A percentile compares a stretch with the other conserved stretches of the same genome.
Evolutionary conservation across 2,113 vertebrate species (phyloP).

Genomic region (Australoheros scitulus): DNA sequence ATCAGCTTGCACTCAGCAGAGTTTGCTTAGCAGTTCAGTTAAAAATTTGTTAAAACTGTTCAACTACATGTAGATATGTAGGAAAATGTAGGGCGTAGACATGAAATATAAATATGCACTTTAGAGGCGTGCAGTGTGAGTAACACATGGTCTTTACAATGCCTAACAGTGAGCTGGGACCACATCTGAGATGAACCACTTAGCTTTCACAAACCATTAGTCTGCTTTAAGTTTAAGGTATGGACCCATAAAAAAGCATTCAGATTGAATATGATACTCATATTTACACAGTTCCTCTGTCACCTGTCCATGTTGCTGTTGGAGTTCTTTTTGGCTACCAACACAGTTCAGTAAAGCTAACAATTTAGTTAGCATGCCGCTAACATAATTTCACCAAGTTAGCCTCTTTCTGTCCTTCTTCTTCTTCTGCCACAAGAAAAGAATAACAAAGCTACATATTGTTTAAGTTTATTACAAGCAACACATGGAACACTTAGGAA

Average conservation of each 20-base stretch:
- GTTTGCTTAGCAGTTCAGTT: background rate
- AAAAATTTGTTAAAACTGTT: background rate
- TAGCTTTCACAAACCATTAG: background rate
- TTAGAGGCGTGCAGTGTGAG: background rate
- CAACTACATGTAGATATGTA: background rate
- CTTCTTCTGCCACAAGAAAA: background rate
- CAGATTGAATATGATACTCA: background rate
- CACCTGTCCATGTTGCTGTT: background rate
- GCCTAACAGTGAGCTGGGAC: background rate
- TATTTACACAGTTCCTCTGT: fast-evolving
- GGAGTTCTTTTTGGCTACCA: background rate
- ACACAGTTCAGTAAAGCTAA: fast-evolving
- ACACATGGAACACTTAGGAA: background rate
- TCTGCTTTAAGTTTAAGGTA: no score
- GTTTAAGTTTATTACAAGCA: background rate
- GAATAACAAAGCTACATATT: background rate
- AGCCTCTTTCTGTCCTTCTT: background rate
- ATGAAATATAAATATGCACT: background rate
- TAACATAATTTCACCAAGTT: background rate
- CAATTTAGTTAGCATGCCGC: background rate
- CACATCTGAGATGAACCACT: background rate
- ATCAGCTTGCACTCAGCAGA: background rate
- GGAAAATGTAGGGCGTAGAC: background rate
- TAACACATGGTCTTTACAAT: background rate
- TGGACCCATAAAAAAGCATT: background rate